Base-by-base conservation (phyloP, 2,888 invertebrate genomes). In the Dasysyrphus albostriatus region DNA sequence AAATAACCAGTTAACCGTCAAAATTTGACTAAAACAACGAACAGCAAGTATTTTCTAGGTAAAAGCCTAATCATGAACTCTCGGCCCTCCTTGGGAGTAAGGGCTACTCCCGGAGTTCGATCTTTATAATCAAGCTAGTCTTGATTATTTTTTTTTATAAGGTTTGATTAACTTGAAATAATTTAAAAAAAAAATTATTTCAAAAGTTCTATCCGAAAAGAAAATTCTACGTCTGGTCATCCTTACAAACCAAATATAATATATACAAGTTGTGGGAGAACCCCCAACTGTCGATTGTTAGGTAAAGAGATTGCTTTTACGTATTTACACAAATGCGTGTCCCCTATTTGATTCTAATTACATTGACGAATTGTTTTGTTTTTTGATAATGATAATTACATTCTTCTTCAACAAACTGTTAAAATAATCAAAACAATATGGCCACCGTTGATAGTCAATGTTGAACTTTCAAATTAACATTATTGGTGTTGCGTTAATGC, bases 281-380 rank as follows among this genome's bases (percentile, higher is more conserved):
- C 54, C 29, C 54, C 54, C 54, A 56, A 56, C 32, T 56, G 54
- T n/a, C 54, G 29, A 56, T 5, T 32, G 14, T 29, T 51, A 24
- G 24, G 24, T 6, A 24, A 54, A 6, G 2, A 24, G 14, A 54
- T 29, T 10, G 12, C 29, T 6, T 14, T 14, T n/a, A 51, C 5
- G 3, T 14, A 24, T 51, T 24, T 24, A 51, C 10, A 29, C 51
- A 29, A 51, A 51, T 19, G 19, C 49, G 6, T 51, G 12, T 51
- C 24, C 6, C 14, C 12, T 51, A 29, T 51, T 51, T 12, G 51
- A 51, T 76, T 76, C 78, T 83, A 83, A 83, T 79, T 79, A 74
- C 54, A 79, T 63, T 69, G 69, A 83, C 74, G 51, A 70, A 74
- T 74, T 79, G 69, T 74, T 37, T 74, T 32, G 3, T 54, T n/a